Evolutionary conservation across 2,888 invertebrate species (phyloP).

Genomic region (Hemaris fuciformis): DNA sequence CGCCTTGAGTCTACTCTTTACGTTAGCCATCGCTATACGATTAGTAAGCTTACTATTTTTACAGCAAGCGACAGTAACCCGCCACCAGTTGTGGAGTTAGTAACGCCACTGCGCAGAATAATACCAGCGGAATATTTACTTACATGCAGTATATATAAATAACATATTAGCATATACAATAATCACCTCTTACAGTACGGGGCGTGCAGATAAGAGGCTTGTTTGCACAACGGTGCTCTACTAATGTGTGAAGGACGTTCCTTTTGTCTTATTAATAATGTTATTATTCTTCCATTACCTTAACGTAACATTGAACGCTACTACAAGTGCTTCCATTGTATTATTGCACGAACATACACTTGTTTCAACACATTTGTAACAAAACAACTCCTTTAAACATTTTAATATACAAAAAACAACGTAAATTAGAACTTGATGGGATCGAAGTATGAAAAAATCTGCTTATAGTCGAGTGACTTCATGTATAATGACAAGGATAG

Average conservation of each 20-base stretch:
- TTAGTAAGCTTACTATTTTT: conserved; percentile 56
- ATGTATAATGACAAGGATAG: conserved; percentile 24
- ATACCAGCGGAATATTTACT: conserved; percentile 56
- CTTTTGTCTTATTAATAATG: conserved; percentile 64
- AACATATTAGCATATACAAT: conserved; percentile 63
- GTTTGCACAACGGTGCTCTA: conserved; percentile 72
- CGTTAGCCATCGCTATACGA: conserved; percentile 67
- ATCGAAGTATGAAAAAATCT: conserved; percentile 19
- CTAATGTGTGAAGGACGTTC: conserved; percentile 77
- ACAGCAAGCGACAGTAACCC: conserved; percentile 57
- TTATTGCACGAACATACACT: conserved; percentile 33
- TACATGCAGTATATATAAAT: conserved; percentile 68
- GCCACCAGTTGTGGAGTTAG: conserved; percentile 63
- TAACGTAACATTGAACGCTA: conserved; percentile 49
- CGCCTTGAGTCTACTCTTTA: conserved; percentile 63
- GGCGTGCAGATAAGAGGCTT: conserved; percentile 67
- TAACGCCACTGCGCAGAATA: conserved; percentile 46
- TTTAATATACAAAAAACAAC: background rate
- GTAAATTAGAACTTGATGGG: background rate
- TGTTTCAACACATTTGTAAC: conserved; percentile 7
- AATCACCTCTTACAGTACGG: conserved; percentile 69
- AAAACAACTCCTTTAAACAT: background rate
- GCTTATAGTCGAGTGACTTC: conserved; percentile 24
- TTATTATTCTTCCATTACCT: conserved; percentile 70
- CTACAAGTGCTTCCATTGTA: conserved; percentile 45